Evolutionary conservation across 1,140 invertebrate species (phyloP), one percentile per base, ranked within the genome.

Genomic region (Fopius arisanus): DNA sequence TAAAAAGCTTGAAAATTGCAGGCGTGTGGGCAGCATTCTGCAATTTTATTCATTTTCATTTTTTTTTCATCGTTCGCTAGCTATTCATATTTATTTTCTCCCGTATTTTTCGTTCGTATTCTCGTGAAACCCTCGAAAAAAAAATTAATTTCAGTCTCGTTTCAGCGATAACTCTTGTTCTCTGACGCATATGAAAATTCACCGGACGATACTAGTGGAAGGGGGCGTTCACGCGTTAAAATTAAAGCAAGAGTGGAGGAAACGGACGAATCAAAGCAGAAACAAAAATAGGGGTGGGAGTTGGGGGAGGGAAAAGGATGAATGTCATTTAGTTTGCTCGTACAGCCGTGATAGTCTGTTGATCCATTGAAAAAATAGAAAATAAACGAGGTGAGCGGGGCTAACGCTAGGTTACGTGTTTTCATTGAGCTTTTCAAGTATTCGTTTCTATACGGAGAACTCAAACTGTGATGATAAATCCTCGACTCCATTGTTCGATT

Each of bases 111-210:
- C 73, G 66, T 77, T 76, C 78, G 63, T 70, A 70, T 72, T 72
- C 40, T 59, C 54, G 0, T 59, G 21, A 59, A 59, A 26, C 23
- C 54, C 23, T 7, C 54, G 3, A 21, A 51, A 59, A 59, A 48
- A 54, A 78, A 80, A 80, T 80, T 79, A 80, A 80, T 81, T 80
- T 79, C 75, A 74, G 54, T 59, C 54, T 23, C 65, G 67, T 72
- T 63, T 63, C 54, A 16, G 72, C 76, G 79, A 81, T 81, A 81
- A 81, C 79, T 81, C 80, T 78, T 73, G 70, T 77, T 76, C 78
- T 81, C 79, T 81, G 80, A 81, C 78, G 79, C 74, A 75, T 72
- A 76, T 79, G 78, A 80, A 81, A 81, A 81, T 80, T 74, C 77
- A 67, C 73, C 63, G 66, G 28, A 76, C 69, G 70, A 29, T 73